Conservation (phyloP, 1,140 invertebrate species). For the Cherax quadricarinatus region DNA sequence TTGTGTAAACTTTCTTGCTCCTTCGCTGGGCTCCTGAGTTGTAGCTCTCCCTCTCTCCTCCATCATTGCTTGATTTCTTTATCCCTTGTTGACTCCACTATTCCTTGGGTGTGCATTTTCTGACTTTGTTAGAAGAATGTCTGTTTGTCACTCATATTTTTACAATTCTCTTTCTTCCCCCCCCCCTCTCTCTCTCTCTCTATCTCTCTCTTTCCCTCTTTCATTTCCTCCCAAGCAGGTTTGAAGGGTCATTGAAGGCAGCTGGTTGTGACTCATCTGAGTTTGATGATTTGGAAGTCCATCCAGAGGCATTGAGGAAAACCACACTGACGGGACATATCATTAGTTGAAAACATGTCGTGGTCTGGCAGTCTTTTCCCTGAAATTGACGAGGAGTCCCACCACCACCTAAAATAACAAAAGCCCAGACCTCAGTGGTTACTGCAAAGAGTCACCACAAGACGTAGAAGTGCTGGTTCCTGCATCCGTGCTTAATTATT, state of each 20-base stretch:
- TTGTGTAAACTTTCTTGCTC: not conserved
- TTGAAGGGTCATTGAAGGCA: no score
- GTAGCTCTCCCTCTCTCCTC: constrained; percentile 2
- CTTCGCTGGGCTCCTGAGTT: not conserved
- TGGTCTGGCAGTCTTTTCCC: no score
- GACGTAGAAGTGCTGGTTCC: no score
- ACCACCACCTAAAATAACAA: no score
- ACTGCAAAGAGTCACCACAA: no score
- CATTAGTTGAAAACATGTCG: no score
- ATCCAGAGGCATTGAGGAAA: no score
- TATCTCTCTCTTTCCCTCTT: constrained; percentile 20
- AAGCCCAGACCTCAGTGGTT: no score
- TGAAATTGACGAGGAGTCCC: no score
- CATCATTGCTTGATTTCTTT: not conserved
- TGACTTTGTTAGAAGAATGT: not conserved
- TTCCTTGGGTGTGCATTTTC: not conserved
- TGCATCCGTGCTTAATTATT: no score
- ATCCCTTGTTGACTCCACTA: not conserved
- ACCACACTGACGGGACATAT: no score
- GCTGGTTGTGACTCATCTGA: not conserved
- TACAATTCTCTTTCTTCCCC: not conserved
- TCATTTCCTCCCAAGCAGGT: not conserved
- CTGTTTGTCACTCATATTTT: not conserved
- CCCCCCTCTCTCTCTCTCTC: not conserved
- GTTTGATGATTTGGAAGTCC: no score